These are phyloP conservation scores for Drosophila eugracilis DNA, from an alignment of 1,140 invertebrate species.

Conservation along the genomic window DNA sequence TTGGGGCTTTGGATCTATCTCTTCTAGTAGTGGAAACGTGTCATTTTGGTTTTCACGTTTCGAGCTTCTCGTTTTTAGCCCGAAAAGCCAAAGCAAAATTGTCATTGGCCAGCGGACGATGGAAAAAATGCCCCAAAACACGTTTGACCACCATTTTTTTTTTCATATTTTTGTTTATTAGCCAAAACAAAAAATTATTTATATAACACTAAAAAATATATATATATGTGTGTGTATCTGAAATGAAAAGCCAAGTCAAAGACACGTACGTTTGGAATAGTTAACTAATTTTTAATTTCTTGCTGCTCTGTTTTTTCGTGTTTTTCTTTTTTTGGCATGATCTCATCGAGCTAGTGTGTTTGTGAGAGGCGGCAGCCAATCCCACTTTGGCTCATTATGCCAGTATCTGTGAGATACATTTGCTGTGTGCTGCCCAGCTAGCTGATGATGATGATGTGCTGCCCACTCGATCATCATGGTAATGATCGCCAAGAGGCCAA, in stretches of 20 bases:
- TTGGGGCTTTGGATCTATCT: conserved; percentile 26
- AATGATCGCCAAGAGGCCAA: conserved; percentile 36
- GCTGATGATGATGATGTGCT: conserved; percentile 53
- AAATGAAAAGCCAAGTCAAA: conserved; percentile 36
- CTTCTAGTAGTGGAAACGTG: conserved; percentile 53
- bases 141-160: conserved; percentile 75
- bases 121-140: conserved; percentile 63
- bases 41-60: conserved; percentile 63
- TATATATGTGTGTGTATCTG: conserved; percentile 18
- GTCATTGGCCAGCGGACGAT: conserved; percentile 60
- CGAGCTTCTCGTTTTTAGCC: conserved; percentile 12
- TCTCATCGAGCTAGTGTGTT: conserved; percentile 31
- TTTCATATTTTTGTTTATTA: conserved; percentile 51
- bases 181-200: conserved; percentile 44
- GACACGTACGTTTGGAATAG: conserved; percentile 66
- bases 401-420: conserved; percentile 51
- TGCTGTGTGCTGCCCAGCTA: conserved; percentile 19
- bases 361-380: conserved; percentile 48
- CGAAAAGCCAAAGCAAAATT: conserved; percentile 46
- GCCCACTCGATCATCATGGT: conserved; percentile 54
- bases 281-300: conserved; percentile 50
- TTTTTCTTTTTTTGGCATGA: conserved; percentile 52
- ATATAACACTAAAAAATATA: conserved; percentile 24
- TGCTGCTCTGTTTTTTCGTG: conserved; percentile 4
- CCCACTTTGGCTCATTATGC: conserved; percentile 43